Evolutionary conservation across 2,888 invertebrate species (phyloP).

Genomic region (Leptarthrus brevirostris): DNA sequence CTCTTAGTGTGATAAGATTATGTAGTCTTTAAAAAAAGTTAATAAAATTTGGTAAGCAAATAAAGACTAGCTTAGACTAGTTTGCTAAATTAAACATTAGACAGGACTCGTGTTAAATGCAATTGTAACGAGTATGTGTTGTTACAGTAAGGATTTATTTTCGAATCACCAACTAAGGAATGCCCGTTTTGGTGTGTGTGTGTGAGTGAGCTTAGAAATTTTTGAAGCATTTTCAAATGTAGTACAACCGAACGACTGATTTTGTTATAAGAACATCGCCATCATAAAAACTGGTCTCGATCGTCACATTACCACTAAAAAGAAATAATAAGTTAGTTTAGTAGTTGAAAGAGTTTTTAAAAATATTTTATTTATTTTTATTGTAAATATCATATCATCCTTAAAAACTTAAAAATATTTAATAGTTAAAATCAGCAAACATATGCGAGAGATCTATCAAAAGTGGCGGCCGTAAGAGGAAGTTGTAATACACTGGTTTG

Average conservation of each 20-base stretch:
- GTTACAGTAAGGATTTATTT: background rate
- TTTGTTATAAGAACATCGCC: slow-evolving; percentile 93
- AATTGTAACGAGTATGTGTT: slow-evolving; percentile 6
- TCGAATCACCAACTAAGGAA: background rate
- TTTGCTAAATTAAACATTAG: background rate
- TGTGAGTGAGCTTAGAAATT: background rate
- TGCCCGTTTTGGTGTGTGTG: slow-evolving; percentile 4
- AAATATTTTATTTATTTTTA: too few relatives aligned
- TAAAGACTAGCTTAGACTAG: too few relatives aligned
- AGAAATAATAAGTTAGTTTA: slow-evolving; percentile 54
- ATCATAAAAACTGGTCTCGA: slow-evolving; percentile 97
- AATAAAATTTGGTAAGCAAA: too few relatives aligned
- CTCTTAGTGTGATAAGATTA: too few relatives aligned
- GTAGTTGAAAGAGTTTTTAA: too few relatives aligned
- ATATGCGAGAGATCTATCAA: too few relatives aligned
- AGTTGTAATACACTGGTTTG: too few relatives aligned
- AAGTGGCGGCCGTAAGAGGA: too few relatives aligned
- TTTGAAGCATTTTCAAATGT: slow-evolving; percentile 82
- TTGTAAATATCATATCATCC: too few relatives aligned
- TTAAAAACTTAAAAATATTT: too few relatives aligned
- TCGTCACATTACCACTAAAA: slow-evolving; percentile 93
- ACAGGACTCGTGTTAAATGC: slow-evolving; percentile 25
- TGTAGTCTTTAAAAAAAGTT: too few relatives aligned
- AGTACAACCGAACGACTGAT: slow-evolving; percentile 94
- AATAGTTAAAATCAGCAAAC: too few relatives aligned